Percentiles rank a stretch among this genome's conserved stretches.
phyloP scores from a whole-genome alignment of 2,113 vertebrate genomes.

The Leuciscus idus region DNA sequence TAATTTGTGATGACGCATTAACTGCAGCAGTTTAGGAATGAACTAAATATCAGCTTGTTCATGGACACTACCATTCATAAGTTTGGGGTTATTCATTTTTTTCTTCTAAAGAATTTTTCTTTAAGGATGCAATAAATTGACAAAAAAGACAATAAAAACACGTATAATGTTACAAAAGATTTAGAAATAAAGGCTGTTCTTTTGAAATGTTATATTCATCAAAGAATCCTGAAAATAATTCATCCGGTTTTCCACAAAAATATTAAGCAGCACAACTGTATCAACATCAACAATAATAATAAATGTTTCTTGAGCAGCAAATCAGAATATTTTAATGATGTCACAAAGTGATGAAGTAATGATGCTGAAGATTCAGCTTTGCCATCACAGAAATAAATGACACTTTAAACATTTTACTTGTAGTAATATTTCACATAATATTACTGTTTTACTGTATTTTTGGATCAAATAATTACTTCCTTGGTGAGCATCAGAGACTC shows the following conservation, averaged over 20 bases:
- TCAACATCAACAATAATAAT: background rate
- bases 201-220: background rate
- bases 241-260: background rate
- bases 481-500: background rate
- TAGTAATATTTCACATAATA: background rate
- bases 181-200: too few relatives aligned
- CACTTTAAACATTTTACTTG: background rate
- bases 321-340: background rate
- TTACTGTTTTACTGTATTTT: background rate
- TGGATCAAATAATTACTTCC: background rate
- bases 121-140: background rate
- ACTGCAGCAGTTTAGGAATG: background rate
- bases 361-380: too few relatives aligned
- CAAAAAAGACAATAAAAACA: background rate
- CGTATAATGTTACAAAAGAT: background rate
- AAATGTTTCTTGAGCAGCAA: background rate
- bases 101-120: background rate
- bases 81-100: background rate
- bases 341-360: too few relatives aligned
- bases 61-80: background rate
- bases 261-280: background rate
- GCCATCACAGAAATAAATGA: background rate
- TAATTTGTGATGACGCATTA: background rate
- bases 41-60: background rate
- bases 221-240: background rate